Evolutionary conservation across 2,888 invertebrate genomes (phyloP), one percentile per base, ranked within the genome.

Genomic region (Cyclophora punctaria): DNA sequence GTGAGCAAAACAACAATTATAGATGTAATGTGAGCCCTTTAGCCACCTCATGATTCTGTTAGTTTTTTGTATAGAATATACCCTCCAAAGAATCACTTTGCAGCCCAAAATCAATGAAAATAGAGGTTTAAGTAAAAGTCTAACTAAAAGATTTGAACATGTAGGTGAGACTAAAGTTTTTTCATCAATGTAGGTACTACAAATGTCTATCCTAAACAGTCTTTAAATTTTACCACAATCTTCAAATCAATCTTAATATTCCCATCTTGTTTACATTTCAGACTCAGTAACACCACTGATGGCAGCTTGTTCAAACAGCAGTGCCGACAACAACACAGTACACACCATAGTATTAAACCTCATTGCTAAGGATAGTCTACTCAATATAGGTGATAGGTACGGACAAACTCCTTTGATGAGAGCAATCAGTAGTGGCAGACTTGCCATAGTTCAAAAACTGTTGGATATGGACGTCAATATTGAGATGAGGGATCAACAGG

Each of bases 331-430:
- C 48, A 78, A 80, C n/a, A 69, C 77, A 3, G 76, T 88, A 48
- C 75, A 80, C 47, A 75, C 80, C 54, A 90, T 92, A 53, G 80
- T 91, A 34, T 68, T 75, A 44, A 66, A 79, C 48, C 80, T 93
- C 34, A 69, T 92, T 45, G 74, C 90, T 44, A 87, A 87, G 45
- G 85, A 84, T 3, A 90, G 89, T 43, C 72, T 90, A 61, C 74
- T 90, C 20, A 90, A 92, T 65, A 75, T 89, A 45, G 88, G 83
- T 35, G 91, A 90, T 64, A 90, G 90, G 59, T 89, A 85, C 64
- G 90, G 92, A 6, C 89, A 90, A 71, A 93, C 91, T 43, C 89
- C 92, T 4, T 71, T 93, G 0, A 93, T 93, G 92, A 87, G 85
- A 58, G 92, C 93, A 3, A 90, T 91, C 41, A 73, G 80, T 46